phyloP scores from a whole-genome alignment of 2,113 vertebrate genomes.

The Excalfactoria chinensis region DNA sequence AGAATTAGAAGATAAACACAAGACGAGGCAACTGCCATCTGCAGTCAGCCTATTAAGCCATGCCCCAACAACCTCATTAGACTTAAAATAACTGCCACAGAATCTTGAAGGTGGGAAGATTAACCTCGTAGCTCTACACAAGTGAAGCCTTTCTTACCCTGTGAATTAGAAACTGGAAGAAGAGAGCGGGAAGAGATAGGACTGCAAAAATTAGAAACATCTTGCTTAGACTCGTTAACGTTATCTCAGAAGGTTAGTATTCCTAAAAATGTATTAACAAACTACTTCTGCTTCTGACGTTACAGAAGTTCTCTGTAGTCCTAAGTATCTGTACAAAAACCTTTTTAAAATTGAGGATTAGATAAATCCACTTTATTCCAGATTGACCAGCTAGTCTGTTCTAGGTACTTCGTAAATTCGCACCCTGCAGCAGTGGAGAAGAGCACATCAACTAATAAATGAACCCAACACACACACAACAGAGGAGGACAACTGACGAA shows the following conservation, averaged over 20 bases:
- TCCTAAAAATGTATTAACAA: background rate
- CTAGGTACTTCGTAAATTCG: background rate
- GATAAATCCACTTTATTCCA: constrained; percentile 44
- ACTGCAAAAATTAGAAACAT: background rate
- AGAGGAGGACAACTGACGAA: background rate
- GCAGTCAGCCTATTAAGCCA: constrained; percentile 63
- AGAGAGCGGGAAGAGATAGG: fast-evolving
- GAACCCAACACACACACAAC: fast-evolving
- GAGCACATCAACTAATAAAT: background rate
- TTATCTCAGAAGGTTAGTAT: background rate
- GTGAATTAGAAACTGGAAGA: background rate
- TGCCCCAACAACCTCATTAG: constrained; percentile 64
- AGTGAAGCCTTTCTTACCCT: background rate
- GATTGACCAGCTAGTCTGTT: constrained; percentile 10
- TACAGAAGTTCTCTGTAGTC: background rate
- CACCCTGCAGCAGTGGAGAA: background rate
- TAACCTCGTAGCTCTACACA: constrained; percentile 22
- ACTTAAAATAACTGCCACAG: constrained; percentile 69
- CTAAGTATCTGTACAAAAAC: fast-evolving
- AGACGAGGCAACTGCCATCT: constrained; percentile 53
- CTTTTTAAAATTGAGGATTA: constrained; percentile 29
- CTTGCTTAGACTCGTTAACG: background rate
- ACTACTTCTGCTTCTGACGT: background rate
- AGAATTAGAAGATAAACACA: constrained; percentile 56
- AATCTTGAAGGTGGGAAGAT: constrained; percentile 60